Base-by-base conservation (phyloP, 2,888 invertebrate genomes). In the Bugulina stolonifera region DNA sequence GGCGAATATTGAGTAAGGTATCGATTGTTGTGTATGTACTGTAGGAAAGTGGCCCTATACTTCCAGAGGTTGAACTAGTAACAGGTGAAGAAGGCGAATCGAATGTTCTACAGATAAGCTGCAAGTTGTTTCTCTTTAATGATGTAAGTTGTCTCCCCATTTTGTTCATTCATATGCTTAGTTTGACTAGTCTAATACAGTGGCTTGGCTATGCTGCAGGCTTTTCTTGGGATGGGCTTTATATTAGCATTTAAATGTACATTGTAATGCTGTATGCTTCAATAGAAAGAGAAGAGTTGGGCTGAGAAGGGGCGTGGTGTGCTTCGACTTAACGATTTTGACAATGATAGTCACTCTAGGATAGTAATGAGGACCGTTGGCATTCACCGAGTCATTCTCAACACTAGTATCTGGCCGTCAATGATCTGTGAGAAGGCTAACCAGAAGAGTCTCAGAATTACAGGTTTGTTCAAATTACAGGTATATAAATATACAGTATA, bases 41-140 rank as follows among this genome's bases (percentile, higher is more conserved):
- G 43, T 43, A 54, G 70, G 54, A 70, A 18, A 70, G 35, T 23
- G 70, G 70, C 3, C 70, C 70, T n/a, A 27, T 43, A n/a, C 52
- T 70, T 10, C 70, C 70, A 5, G 35, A 70, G 25, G 70, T 70
- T 5, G 70, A 70, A 32, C 5, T 32, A n/a, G 70, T 70, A 5
- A 70, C 70, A 22, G 70, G 70, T 3, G 70, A 70, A 23, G 70
- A 70, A 70, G 70, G 32, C 10, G 70, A 70, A 29, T 70, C 70
- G 1, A 70, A 70, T 54, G 70, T 70, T 3, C 43, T 70, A 54
- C 70, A 70, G 52, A 54, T 54, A 5, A 70, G 70, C 52, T 43
- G 70, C 70, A 43, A 54, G 25, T 29, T 70, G 14, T 70, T 70
- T 54, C 29, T 43, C 35, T 70, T 70, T 23, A 18, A 70, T 10